Conservation (phyloP, 2,888 invertebrate species). For the Cataglyphis albicans region DNA sequence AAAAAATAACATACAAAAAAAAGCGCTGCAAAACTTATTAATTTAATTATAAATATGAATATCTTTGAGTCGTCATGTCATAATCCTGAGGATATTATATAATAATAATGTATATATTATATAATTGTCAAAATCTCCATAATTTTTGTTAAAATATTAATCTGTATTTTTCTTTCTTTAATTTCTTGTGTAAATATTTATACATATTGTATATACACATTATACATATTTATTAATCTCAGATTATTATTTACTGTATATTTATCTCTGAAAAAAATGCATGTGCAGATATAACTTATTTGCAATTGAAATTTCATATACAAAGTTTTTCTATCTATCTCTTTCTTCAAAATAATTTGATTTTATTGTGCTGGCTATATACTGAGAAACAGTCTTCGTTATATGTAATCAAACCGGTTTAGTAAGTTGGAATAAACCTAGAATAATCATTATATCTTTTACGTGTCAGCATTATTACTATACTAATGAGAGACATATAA, state of each 20-base stretch:
- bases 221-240: neutral
- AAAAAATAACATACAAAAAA: neutral
- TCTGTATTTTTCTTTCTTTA: neutral
- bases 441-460: slow-evolving; percentile 47
- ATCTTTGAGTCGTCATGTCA: neutral
- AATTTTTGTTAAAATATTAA: neutral
- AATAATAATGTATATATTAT: neutral
- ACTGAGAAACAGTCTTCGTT: neutral
- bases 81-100: neutral
- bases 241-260: slow-evolving; percentile 12
- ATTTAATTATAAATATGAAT: neutral
- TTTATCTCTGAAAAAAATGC: neutral
- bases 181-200: neutral
- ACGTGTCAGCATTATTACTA: slow-evolving; percentile 57
- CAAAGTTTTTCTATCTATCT: neutral
- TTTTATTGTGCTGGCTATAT: slow-evolving; percentile 18
- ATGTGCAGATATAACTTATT: neutral
- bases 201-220: no score
- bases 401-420: slow-evolving; percentile 35
- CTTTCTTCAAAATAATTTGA: slow-evolving; percentile 17
- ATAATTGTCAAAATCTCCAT: neutral
- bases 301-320: slow-evolving; percentile 27
- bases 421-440: slow-evolving; percentile 7
- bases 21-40: neutral
- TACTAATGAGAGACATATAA: slow-evolving; percentile 56